Base-by-base conservation (phyloP, 2,797 vertebrate genomes). In the Dallia pectoralis region DNA sequence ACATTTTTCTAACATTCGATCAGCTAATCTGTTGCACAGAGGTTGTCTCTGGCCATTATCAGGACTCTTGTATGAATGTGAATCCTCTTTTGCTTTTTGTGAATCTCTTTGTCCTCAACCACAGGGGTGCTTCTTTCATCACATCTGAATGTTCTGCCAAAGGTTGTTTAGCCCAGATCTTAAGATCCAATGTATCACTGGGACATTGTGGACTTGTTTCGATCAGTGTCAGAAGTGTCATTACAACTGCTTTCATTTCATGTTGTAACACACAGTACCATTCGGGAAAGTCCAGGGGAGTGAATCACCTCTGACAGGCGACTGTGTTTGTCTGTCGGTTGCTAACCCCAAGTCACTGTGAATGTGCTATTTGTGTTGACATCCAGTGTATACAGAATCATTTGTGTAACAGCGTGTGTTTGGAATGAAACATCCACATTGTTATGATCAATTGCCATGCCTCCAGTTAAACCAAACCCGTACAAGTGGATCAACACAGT, bases 11-110 rank as follows among this genome's bases (percentile, higher is more conserved):
- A 14, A 62, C 68, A 88, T 72, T 67, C 71, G 69, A 87, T 83
- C 79, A 25, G 75, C 71, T 84, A 74, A 89, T 85, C 79, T 82
- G 68, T 87, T 86, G 72, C 76, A 44, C 83, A 87, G 81, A 85
- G 77, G 81, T 77, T 78, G 83, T 65, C 30, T 77, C 80, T 85
- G 85, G 85, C 81, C 16, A 29, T 73, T 36, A 40, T 69, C 9
- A 12, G 14, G 40, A 44, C 40, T 14, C 61, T 19, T 19, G 30
- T 68, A 69, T 33, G 22, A 73, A 40, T 63, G 32, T 27, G 49
- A 29, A 1, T 22, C 51, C 51, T 53, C 15, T 53, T 19, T 53
- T n/a, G 8, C 2, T 53, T 0, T 40, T 9, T 7, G 11, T 3
- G 8, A 67, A 47, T 22, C n/a, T 67, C 70, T 79, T 75, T 72